Base-by-base conservation (phyloP, 2,797 vertebrate species). In the Scolopax bukidnonensis region DNA sequence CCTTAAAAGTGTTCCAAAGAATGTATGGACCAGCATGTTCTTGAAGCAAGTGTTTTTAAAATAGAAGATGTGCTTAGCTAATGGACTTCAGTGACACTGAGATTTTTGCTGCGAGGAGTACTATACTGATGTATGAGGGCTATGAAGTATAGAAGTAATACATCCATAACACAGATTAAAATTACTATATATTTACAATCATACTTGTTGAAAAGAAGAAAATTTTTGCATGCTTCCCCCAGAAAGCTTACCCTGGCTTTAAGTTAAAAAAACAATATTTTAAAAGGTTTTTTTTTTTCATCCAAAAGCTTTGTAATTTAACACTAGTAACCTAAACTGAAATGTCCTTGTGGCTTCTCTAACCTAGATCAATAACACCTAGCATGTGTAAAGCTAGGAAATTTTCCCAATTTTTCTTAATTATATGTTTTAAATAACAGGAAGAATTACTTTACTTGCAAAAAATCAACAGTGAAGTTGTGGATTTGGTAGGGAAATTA, bases 301-400 rank as follows among this genome's bases (percentile, higher is more conserved):
- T 33, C 7, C 21, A 51, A 1, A 68, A 43, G 16, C 5, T 65
- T 82, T 64, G 5, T 59, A 38, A 4, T 59, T 61, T 30, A 47
- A 65, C 3, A 47, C 2, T 6, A 20, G 3, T n/a, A 40, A 15
- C 1, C 1, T 57, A n/a, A 24, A 50, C 4, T 16, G 3, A 33
- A 59, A 4, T 10, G 6, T 32, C 28, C 7, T 7, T 4, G 3
- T 21, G 9, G 3, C 5, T 65, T 10, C 10, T 75, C 19, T 33
- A 79, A 65, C 9, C 5, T n/a, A 38, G 9, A 21, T 21, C 51
- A 91, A 59, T 64, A 63, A 50, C 1, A 67, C 4, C 2, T 70
- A 7, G 12, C 8, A 50, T 12, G 5, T 23, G 24, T 17, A 54
- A 25, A 48, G 8, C 13, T 40, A 40, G 8, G 30, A 45, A 24